Percentiles rank a stretch among this genome's conserved stretches.
Conservation (phyloP, 2,888 invertebrate genomes). For the Catocala fraxini region DNA sequence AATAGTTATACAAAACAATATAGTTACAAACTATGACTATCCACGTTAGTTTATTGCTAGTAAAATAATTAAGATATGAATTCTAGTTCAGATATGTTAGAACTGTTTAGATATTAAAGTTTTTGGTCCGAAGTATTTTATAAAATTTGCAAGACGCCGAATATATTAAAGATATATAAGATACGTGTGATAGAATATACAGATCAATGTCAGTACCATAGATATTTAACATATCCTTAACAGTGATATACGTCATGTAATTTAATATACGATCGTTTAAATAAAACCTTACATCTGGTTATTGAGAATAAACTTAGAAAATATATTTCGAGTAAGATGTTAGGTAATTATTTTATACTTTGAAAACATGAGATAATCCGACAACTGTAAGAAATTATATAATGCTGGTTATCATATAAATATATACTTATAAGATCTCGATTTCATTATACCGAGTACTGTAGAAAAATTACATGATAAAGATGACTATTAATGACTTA, state of each 20-base stretch:
- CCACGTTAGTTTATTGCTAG: constrained; percentile 73
- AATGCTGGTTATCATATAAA: neutral
- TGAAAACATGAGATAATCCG: neutral
- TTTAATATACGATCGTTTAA: neutral
- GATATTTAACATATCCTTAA: constrained; percentile 3
- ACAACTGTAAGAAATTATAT: constrained; percentile 6
- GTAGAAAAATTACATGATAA: neutral
- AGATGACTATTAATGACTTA: constrained; percentile 19
- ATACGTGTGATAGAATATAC: neutral
- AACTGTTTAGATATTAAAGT: constrained; percentile 69
- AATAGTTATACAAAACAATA: constrained; percentile 54
- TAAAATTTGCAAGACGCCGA: constrained; percentile 38
- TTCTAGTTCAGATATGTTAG: constrained; percentile 78
- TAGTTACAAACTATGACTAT: constrained; percentile 57
- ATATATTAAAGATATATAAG: constrained; percentile 11
- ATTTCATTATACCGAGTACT: neutral
- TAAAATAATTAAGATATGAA: constrained; percentile 76
- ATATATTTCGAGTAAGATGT: constrained; percentile 4
- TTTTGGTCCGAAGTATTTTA: constrained; percentile 76
- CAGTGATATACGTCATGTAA: constrained; percentile 2
- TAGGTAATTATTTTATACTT: neutral
- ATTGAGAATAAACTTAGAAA: too few species aligned
- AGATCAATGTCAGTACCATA: neutral
- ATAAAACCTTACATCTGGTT: constrained; percentile 12
- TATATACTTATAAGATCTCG: constrained; percentile 6